A percentile compares a stretch with the other conserved stretches of the same genome.
phyloP scores from a whole-genome alignment of 1,140 invertebrate species.

The Drosophila navojoa region DNA sequence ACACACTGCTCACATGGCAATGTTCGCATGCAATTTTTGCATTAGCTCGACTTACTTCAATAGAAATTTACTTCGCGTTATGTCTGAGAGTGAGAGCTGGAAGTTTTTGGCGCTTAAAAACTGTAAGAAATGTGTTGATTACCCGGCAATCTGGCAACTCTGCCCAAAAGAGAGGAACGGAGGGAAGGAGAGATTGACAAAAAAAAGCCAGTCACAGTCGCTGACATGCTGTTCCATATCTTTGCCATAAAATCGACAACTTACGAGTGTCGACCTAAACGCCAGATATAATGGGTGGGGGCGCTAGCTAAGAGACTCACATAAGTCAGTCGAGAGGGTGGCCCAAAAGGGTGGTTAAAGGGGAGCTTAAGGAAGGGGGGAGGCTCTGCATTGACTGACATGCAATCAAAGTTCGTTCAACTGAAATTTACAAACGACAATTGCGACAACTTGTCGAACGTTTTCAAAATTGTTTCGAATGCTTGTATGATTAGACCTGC shows the following conservation, averaged over 20 bases:
- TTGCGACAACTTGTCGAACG: constrained; percentile 41
- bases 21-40: constrained; percentile 76
- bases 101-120: constrained; percentile 25
- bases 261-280: constrained; percentile 62
- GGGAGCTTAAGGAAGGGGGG: not conserved
- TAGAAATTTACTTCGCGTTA: constrained; percentile 42
- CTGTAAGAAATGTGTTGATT: constrained; percentile 68
- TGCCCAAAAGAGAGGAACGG: not conserved
- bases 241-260: constrained; percentile 44
- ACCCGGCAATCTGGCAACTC: constrained; percentile 30
- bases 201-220: constrained; percentile 10
- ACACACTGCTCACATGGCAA: constrained; percentile 21
- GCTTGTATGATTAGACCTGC: constrained; percentile 43
- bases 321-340: constrained; percentile 1
- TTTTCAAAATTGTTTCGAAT: constrained; percentile 65
- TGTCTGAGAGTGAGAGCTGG: not conserved
- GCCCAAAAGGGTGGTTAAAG: not conserved
- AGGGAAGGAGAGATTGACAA: not conserved
- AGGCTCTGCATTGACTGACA: constrained; percentile 39
- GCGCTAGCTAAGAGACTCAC: too few species aligned
- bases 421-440: constrained; percentile 36
- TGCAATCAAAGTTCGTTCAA: constrained; percentile 69
- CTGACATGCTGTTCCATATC: constrained; percentile 45
- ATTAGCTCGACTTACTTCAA: constrained; percentile 48
- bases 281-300: not conserved